A percentile compares a stretch with the other conserved stretches of the same genome.
Evolutionary conservation across 1,140 invertebrate species (phyloP).

Genomic region (Drosophila ohnishii): DNA sequence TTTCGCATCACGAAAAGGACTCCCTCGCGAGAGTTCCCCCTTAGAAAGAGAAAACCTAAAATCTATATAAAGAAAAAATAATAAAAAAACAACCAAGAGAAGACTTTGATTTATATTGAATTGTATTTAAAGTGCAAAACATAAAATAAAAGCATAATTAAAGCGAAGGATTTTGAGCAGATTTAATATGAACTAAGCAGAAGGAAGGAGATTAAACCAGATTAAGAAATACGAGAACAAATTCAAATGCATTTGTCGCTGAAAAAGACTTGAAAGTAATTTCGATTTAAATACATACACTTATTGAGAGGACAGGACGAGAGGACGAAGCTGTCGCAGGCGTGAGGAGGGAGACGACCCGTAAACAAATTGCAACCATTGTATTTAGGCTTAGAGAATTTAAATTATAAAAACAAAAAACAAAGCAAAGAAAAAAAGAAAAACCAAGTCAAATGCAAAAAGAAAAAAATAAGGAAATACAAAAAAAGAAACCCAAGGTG

Average conservation of each 20-base stretch:
- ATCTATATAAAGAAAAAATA: constrained; percentile 17
- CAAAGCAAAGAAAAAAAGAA: constrained; percentile 17
- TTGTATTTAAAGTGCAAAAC: constrained; percentile 70
- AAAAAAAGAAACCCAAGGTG: constrained; percentile 18
- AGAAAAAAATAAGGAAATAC: constrained; percentile 35
- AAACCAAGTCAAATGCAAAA: constrained; percentile 35
- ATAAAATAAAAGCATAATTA: constrained; percentile 71
- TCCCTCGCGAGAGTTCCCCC: constrained; percentile 24
- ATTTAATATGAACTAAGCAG: constrained; percentile 66
- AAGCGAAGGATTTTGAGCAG: constrained; percentile 77
- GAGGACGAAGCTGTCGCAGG: constrained; percentile 24
- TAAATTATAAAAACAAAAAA: constrained; percentile 52
- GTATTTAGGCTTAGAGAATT: constrained; percentile 76
- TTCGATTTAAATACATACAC: constrained; percentile 76
- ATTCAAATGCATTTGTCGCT: constrained; percentile 82
- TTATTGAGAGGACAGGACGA: constrained; percentile 53
- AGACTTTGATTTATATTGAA: constrained; percentile 76
- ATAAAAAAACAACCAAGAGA: constrained; percentile 40
- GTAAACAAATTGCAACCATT: constrained; percentile 74
- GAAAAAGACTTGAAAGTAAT: constrained; percentile 81
- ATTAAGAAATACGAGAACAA: constrained; percentile 73
- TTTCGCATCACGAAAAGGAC: constrained; percentile 30
- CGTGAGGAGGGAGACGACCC: constrained; percentile 38
- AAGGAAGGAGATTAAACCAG: constrained; percentile 42
- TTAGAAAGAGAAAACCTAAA: constrained; percentile 16